A percentile compares a stretch with the other conserved stretches of the same genome.
Conservation (phyloP, 2,113 vertebrate genomes). For the Phasianus colchicus region DNA sequence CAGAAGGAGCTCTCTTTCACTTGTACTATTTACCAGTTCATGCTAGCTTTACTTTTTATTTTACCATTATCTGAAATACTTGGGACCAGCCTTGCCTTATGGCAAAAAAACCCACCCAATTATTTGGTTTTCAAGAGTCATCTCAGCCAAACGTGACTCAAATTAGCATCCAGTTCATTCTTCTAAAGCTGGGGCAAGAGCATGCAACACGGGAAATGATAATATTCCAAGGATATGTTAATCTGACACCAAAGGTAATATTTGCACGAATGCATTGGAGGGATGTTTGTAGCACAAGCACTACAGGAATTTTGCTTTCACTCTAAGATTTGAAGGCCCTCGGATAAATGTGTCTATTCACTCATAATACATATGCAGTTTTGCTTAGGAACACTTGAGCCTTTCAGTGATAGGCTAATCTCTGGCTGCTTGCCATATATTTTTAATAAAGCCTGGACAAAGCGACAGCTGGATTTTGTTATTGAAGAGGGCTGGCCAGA, state of each 20-base stretch:
- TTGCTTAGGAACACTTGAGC: background rate
- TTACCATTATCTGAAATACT: background rate
- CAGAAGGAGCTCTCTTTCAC: background rate
- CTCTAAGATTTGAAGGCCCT: background rate
- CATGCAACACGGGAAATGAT: background rate
- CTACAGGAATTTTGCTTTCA: background rate
- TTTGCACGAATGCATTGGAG: accelerated
- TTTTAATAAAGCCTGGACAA: conserved; percentile 41
- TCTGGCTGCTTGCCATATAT: background rate
- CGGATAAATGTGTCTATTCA: accelerated
- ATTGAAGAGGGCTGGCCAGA: background rate
- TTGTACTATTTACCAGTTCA: accelerated
- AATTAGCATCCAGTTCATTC: background rate
- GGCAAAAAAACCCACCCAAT: background rate
- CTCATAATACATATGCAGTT: background rate
- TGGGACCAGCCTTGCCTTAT: background rate
- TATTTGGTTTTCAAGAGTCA: background rate
- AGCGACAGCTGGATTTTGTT: background rate
- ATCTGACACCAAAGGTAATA: background rate
- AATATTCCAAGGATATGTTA: background rate
- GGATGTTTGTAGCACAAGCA: background rate
- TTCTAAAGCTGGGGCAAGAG: background rate
- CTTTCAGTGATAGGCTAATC: background rate
- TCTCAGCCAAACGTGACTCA: background rate
- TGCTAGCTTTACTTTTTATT: background rate